Conservation (phyloP, 2,888 invertebrate species). For the Amblyteles armatorius region DNA sequence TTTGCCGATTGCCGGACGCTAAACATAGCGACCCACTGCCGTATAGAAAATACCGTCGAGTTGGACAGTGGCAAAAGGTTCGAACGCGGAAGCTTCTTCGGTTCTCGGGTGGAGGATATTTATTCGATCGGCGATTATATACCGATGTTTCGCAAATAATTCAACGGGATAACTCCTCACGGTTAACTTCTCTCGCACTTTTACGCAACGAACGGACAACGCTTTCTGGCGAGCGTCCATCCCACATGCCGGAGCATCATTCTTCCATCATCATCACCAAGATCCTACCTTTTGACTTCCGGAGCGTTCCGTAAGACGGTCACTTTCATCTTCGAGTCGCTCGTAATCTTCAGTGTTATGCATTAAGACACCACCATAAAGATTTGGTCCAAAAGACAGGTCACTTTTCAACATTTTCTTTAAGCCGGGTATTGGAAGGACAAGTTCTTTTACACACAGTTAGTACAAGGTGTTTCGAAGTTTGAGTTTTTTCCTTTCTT, state of each 20-base stretch:
- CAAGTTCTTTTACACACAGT: no score
- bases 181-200: background rate
- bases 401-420: no score
- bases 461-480: no score
- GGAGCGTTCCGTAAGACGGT: slow-evolving; percentile 17
- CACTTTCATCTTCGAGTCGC: slow-evolving; percentile 45
- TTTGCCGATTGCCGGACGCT: slow-evolving; percentile 12
- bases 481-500: no score
- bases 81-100: slow-evolving; percentile 24
- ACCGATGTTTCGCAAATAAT: background rate
- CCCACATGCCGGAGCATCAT: slow-evolving; percentile 10
- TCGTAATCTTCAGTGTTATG: slow-evolving; percentile 46
- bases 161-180: background rate
- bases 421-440: no score
- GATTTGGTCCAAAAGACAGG: no score
- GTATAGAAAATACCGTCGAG: slow-evolving; percentile 22
- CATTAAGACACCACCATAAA: background rate
- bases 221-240: slow-evolving; percentile 13
- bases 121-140: background rate
- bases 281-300: slow-evolving; percentile 60
- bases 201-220: background rate
- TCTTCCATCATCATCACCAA: slow-evolving; percentile 25
- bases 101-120: background rate
- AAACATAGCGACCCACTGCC: slow-evolving; percentile 29
- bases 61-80: slow-evolving; percentile 13